Evolutionary conservation across 2,888 invertebrate genomes (phyloP).

Genomic region (Netelia fuscicornis): DNA sequence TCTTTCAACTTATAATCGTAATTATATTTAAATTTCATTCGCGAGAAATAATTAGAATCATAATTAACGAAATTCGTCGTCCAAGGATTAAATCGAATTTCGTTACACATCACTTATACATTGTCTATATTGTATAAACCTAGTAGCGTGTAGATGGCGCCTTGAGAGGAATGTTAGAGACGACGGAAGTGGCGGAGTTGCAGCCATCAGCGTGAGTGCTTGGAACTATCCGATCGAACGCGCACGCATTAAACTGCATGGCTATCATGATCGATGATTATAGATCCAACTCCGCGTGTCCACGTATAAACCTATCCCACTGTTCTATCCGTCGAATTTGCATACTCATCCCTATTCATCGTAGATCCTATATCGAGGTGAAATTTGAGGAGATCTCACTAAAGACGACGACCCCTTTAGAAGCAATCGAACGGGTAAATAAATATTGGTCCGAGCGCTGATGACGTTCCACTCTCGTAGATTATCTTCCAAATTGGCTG

Average conservation of each 20-base stretch:
- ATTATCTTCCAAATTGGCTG: neutral
- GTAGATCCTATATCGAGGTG: constrained; percentile 35
- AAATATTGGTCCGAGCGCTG: constrained; percentile 1
- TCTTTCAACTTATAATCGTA: too few species aligned
- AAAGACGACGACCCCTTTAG: constrained; percentile 8
- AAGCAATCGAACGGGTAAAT: constrained; percentile 24
- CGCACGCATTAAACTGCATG: constrained; percentile 33
- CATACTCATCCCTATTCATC: constrained; percentile 71
- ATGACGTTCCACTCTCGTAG: neutral
- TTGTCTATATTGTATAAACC: neutral
- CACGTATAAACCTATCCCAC: constrained; percentile 14
- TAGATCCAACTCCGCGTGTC: constrained; percentile 42
- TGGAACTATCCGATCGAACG: constrained; percentile 28
- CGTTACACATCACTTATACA: neutral
- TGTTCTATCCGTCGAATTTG: constrained; percentile 68
- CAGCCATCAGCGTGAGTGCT: constrained; percentile 16
- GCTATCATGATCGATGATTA: constrained; percentile 47
- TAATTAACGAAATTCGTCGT: constrained; percentile 10
- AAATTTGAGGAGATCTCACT: constrained; percentile 38
- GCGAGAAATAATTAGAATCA: too few species aligned
- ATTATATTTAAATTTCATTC: too few species aligned
- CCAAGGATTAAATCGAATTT: neutral
- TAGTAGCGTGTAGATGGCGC: neutral
- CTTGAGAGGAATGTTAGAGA: constrained; percentile 16
- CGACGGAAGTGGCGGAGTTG: constrained; percentile 36